Conservation (phyloP, 2,797 vertebrate genomes). For the Sciurus carolinensis region DNA sequence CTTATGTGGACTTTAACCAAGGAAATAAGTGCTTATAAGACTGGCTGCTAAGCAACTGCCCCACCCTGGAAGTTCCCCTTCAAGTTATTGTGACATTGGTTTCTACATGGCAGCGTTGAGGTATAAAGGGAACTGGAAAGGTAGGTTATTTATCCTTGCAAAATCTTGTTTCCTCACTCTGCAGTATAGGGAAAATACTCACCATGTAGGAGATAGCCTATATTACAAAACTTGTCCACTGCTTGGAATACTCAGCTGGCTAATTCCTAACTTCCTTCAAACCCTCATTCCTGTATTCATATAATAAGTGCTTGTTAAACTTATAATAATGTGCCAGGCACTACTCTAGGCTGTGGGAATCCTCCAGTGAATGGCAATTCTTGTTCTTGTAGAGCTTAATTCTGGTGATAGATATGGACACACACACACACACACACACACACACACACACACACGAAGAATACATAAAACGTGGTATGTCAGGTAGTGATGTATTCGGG, state of each 20-base stretch:
- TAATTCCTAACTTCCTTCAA: background rate
- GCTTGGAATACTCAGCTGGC: background rate
- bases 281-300: background rate
- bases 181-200: background rate
- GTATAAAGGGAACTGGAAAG: background rate
- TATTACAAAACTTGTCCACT: background rate
- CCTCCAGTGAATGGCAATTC: background rate
- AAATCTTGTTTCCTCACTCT: background rate
- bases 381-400: background rate
- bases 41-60: conserved; percentile 58
- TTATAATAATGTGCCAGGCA: background rate
- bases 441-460: background rate
- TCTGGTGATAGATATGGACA: background rate
- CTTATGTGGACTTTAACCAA: background rate
- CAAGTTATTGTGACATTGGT: conserved; percentile 72
- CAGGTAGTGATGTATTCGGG: background rate
- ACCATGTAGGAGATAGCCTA: background rate
- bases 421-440: too few species aligned
- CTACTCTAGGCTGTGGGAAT: background rate
- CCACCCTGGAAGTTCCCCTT: background rate
- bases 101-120: background rate
- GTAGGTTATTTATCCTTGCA: background rate
- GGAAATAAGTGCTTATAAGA: background rate
- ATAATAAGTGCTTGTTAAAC: background rate
- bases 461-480: background rate